Conservation (phyloP, 30 jellyfish, hydroid and myxozoan species). For the Aurelia coerulea region DNA sequence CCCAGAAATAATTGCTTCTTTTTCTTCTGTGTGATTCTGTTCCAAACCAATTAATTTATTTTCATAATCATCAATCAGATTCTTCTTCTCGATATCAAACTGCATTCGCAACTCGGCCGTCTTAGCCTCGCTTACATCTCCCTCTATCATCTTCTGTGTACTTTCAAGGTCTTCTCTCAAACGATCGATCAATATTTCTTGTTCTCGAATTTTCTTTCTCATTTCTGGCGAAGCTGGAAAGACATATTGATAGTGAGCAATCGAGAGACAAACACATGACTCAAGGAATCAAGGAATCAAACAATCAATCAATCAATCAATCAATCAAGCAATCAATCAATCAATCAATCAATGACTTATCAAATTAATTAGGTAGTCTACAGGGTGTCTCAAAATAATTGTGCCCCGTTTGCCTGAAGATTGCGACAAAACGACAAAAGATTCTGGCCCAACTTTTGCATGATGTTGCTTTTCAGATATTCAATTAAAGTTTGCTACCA, state of each 20-base stretch:
- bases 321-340: no score
- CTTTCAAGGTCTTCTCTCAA: slow-evolving; percentile 80
- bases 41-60: slow-evolving; percentile 36
- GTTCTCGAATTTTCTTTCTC: slow-evolving; percentile 70
- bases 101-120: slow-evolving; percentile 65
- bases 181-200: slow-evolving; percentile 69
- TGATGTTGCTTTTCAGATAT: no score
- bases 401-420: no score
- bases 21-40: slow-evolving; percentile 49
- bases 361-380: no score
- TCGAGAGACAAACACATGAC: no score
- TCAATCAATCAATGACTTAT: no score
- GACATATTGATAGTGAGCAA: not conserved
- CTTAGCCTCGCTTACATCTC: slow-evolving; percentile 56
- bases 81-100: slow-evolving; percentile 68
- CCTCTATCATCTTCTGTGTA: slow-evolving; percentile 78
- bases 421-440: no score
- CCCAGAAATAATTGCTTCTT: slow-evolving; percentile 64
- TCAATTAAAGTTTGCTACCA: no score
- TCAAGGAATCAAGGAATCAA: no score
- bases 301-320: not conserved
- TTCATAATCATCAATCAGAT: slow-evolving; percentile 50
- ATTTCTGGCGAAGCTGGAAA: slow-evolving; percentile 75
- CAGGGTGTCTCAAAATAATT: no score
- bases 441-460: no score